phyloP scores from a whole-genome alignment of 92 coral and sea anemone species.

The Porites cylindrica region DNA sequence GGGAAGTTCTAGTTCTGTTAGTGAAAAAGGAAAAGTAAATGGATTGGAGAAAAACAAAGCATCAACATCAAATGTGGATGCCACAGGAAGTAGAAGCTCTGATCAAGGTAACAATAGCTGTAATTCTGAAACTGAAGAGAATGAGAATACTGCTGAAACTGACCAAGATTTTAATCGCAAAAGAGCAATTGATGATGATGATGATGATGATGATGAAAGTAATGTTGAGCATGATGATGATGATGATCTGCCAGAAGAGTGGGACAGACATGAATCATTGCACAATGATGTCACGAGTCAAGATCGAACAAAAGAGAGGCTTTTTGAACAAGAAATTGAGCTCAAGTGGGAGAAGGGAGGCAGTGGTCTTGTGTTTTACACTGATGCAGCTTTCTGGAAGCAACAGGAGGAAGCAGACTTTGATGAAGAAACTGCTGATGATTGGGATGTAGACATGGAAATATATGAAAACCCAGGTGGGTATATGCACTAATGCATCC shows the following conservation, averaged over 20 bases:
- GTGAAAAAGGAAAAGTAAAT: background rate
- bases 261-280: constrained; percentile 98
- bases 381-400: constrained; percentile 99
- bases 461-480: constrained; percentile 95
- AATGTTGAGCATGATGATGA: constrained; percentile 10
- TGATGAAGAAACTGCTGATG: constrained; percentile 99
- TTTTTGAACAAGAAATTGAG: constrained; percentile 95
- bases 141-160: background rate
- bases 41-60: background rate
- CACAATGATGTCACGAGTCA: constrained; percentile 97
- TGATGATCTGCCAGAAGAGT: constrained; percentile 85
- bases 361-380: constrained; percentile 98
- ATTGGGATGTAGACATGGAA: constrained; percentile 99
- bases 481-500: background rate
- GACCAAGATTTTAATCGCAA: too few species aligned
- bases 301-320: constrained; percentile 93
- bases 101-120: background rate
- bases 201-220: background rate
- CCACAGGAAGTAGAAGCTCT: background rate
- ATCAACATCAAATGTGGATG: background rate
- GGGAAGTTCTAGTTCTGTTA: background rate
- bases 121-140: constrained; percentile 7
- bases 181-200: constrained; percentile 44
- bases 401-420: constrained; percentile 92
- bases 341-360: constrained; percentile 99